These are phyloP conservation scores for Sphenopsis melanotis DNA, from an alignment of 2,797 vertebrate species.

Conservation along the genomic window DNA sequence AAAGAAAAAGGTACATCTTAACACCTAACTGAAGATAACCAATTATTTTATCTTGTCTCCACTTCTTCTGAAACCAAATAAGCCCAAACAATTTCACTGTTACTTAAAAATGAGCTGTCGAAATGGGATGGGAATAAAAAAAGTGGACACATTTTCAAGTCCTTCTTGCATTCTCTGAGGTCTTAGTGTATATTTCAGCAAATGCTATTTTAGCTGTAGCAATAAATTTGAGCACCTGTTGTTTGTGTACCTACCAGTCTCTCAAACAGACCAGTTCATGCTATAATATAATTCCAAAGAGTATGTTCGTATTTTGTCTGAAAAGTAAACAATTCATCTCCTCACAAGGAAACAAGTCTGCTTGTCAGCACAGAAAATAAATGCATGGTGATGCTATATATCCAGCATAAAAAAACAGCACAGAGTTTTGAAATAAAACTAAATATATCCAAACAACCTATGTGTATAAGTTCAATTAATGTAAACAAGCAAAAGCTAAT, in stretches of 20 bases:
- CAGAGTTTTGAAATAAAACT: background rate
- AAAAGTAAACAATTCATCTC: background rate
- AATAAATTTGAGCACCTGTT: background rate
- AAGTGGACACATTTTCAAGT: background rate
- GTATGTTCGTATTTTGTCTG: background rate
- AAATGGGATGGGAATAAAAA: background rate
- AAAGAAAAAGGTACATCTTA: background rate
- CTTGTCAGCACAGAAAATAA: background rate
- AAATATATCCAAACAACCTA: background rate
- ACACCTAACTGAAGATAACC: background rate
- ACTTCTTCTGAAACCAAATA: background rate
- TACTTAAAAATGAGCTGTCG: background rate
- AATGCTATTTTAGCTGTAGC: background rate
- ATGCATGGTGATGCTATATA: background rate
- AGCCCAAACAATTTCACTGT: background rate
- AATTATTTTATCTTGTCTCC: background rate
- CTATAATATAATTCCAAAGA: background rate
- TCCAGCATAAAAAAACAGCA: background rate
- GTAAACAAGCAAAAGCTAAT: background rate
- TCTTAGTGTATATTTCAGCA: background rate
- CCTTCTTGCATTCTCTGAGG: background rate
- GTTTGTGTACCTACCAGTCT: background rate
- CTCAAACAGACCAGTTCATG: background rate
- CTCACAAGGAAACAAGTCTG: background rate
- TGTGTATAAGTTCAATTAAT: background rate